phyloP scores from a whole-genome alignment of 2,888 invertebrate species.

The Rhogogaster chlorosoma region DNA sequence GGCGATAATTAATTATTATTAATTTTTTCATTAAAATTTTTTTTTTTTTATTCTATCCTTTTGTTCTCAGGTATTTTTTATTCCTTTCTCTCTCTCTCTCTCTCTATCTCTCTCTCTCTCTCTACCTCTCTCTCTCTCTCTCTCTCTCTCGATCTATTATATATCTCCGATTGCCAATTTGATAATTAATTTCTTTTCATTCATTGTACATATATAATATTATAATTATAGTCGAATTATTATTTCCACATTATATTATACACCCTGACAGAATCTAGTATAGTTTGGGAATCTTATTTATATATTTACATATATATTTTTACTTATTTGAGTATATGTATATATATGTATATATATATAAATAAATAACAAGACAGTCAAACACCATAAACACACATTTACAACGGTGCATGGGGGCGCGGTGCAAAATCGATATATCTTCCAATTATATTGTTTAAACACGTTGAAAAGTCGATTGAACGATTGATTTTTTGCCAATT shows the following conservation, averaged over 20 bases:
- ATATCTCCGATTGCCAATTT: neutral
- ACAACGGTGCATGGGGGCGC: constrained; percentile 79
- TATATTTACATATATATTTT: neutral
- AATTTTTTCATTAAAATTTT: neutral
- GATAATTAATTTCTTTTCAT: neutral
- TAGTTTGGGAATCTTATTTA: constrained; percentile 32
- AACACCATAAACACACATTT: constrained; percentile 65
- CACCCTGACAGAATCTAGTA: constrained; percentile 7
- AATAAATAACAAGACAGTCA: constrained; percentile 57
- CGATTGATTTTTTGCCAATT: neutral
- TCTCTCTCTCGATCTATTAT: neutral
- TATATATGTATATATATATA: neutral
- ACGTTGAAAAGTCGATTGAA: neutral
- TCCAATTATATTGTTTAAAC: neutral
- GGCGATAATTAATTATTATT: neutral
- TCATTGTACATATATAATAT: neutral
- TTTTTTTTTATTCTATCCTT: neutral
- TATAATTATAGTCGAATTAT: neutral
- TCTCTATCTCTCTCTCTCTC: too few relatives aligned
- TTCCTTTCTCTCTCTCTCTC: neutral
- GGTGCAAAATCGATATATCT: constrained; percentile 82
- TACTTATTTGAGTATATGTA: neutral
- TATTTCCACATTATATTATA: neutral
- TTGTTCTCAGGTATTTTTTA: too few relatives aligned
- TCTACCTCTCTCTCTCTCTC: neutral